A percentile compares a stretch with the other conserved stretches of the same genome.
Evolutionary conservation across 2,888 invertebrate genomes (phyloP).

Genomic region (Rutpela maculata): DNA sequence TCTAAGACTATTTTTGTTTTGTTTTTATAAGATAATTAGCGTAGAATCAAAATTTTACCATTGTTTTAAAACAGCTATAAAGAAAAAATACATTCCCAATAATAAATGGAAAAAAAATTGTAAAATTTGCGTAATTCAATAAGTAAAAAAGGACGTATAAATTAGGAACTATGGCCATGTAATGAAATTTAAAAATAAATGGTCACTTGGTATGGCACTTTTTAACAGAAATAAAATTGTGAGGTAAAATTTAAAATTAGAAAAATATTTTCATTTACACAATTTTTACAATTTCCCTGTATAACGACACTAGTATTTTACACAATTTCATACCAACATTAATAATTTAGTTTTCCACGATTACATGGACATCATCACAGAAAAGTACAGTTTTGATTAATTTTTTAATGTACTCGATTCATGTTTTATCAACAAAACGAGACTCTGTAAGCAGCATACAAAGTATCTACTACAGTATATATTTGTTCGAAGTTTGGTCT

Average conservation of each 20-base stretch:
- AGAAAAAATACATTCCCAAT: background rate
- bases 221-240: background rate
- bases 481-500: constrained; percentile 95
- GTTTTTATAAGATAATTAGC: no score
- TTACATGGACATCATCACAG: constrained; percentile 48
- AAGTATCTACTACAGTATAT: constrained; percentile 84
- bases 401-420: background rate
- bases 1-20: no score
- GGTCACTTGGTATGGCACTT: constrained; percentile 18
- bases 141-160: background rate
- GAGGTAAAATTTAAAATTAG: background rate
- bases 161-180: background rate
- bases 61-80: constrained; percentile 1
- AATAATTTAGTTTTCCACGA: constrained; percentile 34
- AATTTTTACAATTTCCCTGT: constrained; percentile 5
- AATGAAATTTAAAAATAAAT: background rate
- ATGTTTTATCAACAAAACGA: constrained; percentile 64
- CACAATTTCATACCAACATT: background rate
- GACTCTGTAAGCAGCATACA: constrained; percentile 70
- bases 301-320: background rate
- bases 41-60: background rate
- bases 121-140: background rate
- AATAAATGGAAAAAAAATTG: background rate
- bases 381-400: constrained; percentile 23
- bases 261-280: constrained; percentile 5